A percentile compares a stretch with the other conserved stretches of the same genome.
These are phyloP conservation scores for Coronaproctus castanopsis DNA, from an alignment of 2,888 invertebrate species.

Conservation along the genomic window DNA sequence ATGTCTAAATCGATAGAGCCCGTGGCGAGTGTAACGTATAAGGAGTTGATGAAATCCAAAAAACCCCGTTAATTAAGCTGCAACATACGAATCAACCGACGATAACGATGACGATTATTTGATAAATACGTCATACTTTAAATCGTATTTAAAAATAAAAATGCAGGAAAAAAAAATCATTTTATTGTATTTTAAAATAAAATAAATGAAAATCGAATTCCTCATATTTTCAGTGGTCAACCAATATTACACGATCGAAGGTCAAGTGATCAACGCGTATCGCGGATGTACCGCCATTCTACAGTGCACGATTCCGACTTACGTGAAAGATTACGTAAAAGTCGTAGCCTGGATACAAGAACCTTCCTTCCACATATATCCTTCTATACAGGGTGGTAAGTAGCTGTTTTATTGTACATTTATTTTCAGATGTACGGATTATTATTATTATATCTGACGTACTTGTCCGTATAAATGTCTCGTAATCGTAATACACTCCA, in stretches of 20 bases:
- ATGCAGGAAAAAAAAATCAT: background rate
- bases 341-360: conserved; percentile 57
- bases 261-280: conserved; percentile 45
- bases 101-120: no score
- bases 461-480: background rate
- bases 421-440: background rate
- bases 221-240: conserved; percentile 39
- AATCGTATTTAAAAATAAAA: no score
- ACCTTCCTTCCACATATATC: conserved; percentile 50
- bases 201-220: background rate
- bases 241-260: conserved; percentile 49
- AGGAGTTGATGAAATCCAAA: no score
- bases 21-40: no score
- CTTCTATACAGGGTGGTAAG: conserved; percentile 53
- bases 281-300: conserved; percentile 50
- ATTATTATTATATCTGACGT: background rate
- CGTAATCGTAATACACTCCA: background rate
- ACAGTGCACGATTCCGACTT: conserved; percentile 48
- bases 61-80: no score
- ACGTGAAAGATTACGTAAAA: conserved; percentile 50
- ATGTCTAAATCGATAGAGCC: no score
- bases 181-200: background rate
- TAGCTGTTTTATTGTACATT: conserved; percentile 15
- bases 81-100: no score
- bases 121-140: no score